Conservation (phyloP, 2,888 invertebrate genomes). For the Lysandra bellargus region DNA sequence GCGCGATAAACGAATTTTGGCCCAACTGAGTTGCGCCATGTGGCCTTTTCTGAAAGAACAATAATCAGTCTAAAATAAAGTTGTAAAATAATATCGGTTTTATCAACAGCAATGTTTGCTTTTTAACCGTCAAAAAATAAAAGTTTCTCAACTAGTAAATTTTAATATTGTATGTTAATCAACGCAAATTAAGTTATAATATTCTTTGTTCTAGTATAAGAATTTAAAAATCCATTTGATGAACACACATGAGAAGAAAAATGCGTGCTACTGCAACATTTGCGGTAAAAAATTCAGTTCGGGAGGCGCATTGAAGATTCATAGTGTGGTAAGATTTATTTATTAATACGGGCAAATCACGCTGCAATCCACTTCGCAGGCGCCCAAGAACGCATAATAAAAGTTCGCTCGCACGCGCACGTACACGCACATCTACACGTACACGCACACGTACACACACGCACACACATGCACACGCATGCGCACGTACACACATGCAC, state of each 20-base stretch:
- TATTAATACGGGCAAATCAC: not conserved
- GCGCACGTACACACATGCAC: no score
- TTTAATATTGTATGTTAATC: not conserved
- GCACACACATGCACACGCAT: no score
- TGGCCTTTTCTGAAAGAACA: no score
- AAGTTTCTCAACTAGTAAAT: not conserved
- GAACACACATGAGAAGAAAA: conserved; percentile 62
- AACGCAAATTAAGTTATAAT: not conserved
- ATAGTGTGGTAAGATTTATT: conserved; percentile 53
- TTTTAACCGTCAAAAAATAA: not conserved
- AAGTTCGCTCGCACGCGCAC: not conserved
- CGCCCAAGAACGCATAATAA: not conserved
- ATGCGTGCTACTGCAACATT: conserved; percentile 55
- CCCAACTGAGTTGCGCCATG: no score
- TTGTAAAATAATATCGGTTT: no score
- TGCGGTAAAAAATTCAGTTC: conserved; percentile 64
- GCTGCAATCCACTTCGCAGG: not conserved
- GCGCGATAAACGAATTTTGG: no score
- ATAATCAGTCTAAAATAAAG: no score
- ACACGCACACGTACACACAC: not conserved
- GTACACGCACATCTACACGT: not conserved
- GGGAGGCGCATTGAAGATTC: conserved; percentile 59
- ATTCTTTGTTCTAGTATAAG: not conserved
- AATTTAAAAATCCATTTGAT: conserved; percentile 15
- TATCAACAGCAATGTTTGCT: no score